phyloP scores from a whole-genome alignment of 2,888 invertebrate genomes.

The Hypolimnas misippus region DNA sequence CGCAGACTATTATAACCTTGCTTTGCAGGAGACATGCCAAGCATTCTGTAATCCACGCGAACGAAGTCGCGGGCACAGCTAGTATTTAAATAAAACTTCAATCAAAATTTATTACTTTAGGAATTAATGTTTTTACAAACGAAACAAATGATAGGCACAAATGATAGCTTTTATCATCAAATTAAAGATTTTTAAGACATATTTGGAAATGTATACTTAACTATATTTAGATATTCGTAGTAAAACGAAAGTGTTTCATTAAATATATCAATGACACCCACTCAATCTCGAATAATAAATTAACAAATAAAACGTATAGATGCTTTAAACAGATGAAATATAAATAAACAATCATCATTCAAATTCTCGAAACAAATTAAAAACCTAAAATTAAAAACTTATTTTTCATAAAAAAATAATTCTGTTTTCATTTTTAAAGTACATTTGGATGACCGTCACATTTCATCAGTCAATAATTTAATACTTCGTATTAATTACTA shows the following conservation, averaged over 20 bases:
- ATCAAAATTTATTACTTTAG: too few relatives aligned
- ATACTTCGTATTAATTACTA: conserved; percentile 52
- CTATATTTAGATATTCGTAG: background rate
- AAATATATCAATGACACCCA: background rate
- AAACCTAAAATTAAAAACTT: background rate
- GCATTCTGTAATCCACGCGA: too few relatives aligned
- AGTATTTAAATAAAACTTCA: too few relatives aligned
- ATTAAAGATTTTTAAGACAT: background rate
- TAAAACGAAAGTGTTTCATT: background rate
- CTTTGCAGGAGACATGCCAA: too few relatives aligned
- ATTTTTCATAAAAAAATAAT: background rate
- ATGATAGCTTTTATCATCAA: too few relatives aligned
- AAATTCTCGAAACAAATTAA: background rate
- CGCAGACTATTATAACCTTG: too few relatives aligned
- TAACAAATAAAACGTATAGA: background rate
- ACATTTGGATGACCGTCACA: conserved; percentile 36
- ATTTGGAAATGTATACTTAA: background rate
- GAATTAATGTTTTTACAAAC: too few relatives aligned
- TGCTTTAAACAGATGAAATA: background rate
- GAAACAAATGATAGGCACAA: too few relatives aligned
- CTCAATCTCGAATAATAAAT: background rate
- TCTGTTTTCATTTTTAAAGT: conserved; percentile 8
- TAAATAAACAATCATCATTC: background rate
- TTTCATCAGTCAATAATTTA: conserved; percentile 52
- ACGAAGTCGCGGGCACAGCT: too few relatives aligned